Evolutionary conservation across 2,888 invertebrate genomes (phyloP), one percentile per base, ranked within the genome.

Genomic region (Platypus cylindrus): DNA sequence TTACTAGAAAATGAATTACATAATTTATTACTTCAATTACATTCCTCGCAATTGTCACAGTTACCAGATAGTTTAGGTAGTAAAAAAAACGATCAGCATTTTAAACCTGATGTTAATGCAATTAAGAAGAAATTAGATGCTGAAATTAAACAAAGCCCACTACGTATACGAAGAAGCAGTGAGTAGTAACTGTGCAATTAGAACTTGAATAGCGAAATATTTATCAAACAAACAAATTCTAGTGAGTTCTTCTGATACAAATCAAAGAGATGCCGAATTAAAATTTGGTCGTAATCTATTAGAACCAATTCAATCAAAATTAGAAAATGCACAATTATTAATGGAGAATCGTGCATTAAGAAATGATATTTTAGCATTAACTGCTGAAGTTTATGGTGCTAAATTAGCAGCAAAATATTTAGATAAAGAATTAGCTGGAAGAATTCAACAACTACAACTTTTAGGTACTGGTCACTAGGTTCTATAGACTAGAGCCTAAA

Each of bases 371-470:
- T 66, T 81, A 13, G 75, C 80, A 3, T 61, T 85, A 30, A 79
- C 85, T 54, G 79, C 80, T 11, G 86, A 87, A 61, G 75, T 87
- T 5, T 85, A 80, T 54, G 86, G 85, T 24, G 84, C 86, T 9
- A 73, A 83, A 50, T 64, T 87, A 45, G 85, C 86, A 7, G 84
- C 86, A 8, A 84, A 84, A 54, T 87, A 87, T 57, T 63, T 87
- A 45, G 86, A 89, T 59, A 87, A 87, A 56, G 84, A 85, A 57
- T 60, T 85, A 37, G 83, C 84, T 18, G 74, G 74, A 34, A 70
- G 85, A 51, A 87, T 87, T 61, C 86, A 87, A 55, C 87, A 87
- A 62, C 68, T 87, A 45, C 87, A 87, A 57, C 63, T 87, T 32
- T 65, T 89, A 43, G 83, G 76, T 58, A 43, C n/a, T n/a, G n/a